phyloP scores from a whole-genome alignment of 2,797 vertebrate species.

The Galago senegalensis region DNA sequence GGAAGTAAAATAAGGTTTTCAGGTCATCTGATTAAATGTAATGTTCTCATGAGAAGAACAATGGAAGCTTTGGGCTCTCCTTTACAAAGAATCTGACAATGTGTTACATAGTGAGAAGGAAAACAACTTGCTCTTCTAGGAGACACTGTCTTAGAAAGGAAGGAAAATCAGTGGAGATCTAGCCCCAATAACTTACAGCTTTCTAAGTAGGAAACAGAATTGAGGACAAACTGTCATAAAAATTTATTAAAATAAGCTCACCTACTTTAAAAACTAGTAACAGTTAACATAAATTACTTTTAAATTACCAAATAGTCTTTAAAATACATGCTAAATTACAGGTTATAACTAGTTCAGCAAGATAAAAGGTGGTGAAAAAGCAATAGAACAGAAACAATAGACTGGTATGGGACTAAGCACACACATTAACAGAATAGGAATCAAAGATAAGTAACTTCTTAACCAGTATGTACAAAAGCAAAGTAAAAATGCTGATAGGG shows the following conservation, averaged over 20 bases:
- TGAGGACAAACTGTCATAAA: not conserved
- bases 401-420: not conserved
- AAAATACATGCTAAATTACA: conserved; percentile 34
- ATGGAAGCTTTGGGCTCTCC: conserved; percentile 22
- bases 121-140: conserved; percentile 30
- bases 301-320: conserved; percentile 43
- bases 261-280: not conserved
- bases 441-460: not conserved
- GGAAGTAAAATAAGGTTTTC: conserved; percentile 73
- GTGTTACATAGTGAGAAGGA: conserved; percentile 32
- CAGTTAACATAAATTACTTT: conserved; percentile 31
- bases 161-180: conserved; percentile 9
- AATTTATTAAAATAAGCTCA: conserved; percentile 51
- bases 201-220: conserved; percentile 29
- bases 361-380: not conserved
- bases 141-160: not conserved
- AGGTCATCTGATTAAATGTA: conserved; percentile 64
- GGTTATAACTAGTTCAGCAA: not conserved
- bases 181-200: conserved; percentile 9
- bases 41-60: conserved; percentile 70
- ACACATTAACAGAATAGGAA: not conserved
- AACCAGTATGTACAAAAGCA: not conserved
- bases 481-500: conserved; percentile 15
- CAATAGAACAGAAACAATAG: not conserved
- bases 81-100: conserved; percentile 33